Evolutionary conservation across 2,888 invertebrate genomes (phyloP), one percentile per base, ranked within the genome.

Genomic region (Drosophila paranaensis): DNA sequence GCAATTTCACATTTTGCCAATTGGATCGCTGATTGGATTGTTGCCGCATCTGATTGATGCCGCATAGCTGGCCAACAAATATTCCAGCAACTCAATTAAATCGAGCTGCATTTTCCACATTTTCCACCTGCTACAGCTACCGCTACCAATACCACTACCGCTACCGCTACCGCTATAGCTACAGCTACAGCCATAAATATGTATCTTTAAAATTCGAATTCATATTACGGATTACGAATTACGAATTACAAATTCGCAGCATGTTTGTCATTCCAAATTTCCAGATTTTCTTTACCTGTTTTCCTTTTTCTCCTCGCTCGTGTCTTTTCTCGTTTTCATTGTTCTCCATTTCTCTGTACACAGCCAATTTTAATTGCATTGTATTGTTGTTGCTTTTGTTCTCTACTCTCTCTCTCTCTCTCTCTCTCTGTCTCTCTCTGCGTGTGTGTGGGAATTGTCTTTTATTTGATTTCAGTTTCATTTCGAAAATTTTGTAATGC

Each of bases 401-500:
- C 56, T 54, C 48, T 50, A 16, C 20, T 27, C 3, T 27, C 3
- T 27, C 27, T 27, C 27, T 27, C 27, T 27, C 27, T 27, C 27
- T 27, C 27, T 27, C 27, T 27, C 27, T 27, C 3, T 27, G 3
- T 6, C 27, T 27, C 27, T 27, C 27, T 60, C n/a, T 43, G 8
- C 39, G 48, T 51, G 25, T 56, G 33, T 58, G 13, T 42, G 55
- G 8, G 30, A n/a, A 39, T 54, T 48, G 65, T 80, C 75, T 81
- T 87, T 84, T 84, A 84, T 84, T 88, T 84, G 84, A 84, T 84
- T 84, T 84, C 84, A 81, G 76, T 84, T 89, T 84, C 84, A 83
- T 89, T 84, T 87, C 72, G 86, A 63, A 86, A 89, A 84, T 84
- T 84, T 89, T 89, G 84, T 89, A 89, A 84, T 84, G 81, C 84